Percentiles rank a stretch among this genome's conserved stretches.
phyloP scores from a whole-genome alignment of 2,888 invertebrate genomes.

The Pherbina coryleti region DNA sequence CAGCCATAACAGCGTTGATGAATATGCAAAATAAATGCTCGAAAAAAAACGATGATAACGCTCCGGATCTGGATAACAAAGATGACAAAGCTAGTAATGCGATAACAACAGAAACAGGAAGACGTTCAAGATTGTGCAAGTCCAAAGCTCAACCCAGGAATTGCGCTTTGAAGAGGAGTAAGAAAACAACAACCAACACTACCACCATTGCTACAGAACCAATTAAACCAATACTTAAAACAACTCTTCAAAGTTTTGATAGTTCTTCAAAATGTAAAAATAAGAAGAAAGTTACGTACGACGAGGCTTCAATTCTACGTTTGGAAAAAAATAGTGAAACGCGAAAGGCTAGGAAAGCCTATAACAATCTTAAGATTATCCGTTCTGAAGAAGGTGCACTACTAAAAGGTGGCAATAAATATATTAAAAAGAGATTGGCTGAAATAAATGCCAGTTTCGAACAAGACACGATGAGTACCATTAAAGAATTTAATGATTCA shows the following conservation, averaged over 20 bases:
- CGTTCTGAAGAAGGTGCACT: slow-evolving; percentile 8
- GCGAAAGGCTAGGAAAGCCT: not conserved
- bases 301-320: slow-evolving; percentile 17
- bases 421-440: not conserved
- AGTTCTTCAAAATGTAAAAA: not conserved
- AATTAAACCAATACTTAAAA: not conserved
- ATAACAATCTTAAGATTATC: not conserved
- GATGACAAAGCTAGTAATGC: not conserved
- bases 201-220: not conserved
- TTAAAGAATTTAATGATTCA: not conserved
- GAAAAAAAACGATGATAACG: not conserved
- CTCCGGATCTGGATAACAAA: not conserved
- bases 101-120: not conserved
- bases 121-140: not conserved
- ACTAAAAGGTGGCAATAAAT: slow-evolving; percentile 20
- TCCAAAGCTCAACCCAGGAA: not conserved
- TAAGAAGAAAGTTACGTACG: slow-evolving; percentile 18
- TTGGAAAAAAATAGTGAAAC: slow-evolving; percentile 2
- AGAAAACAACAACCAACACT: not conserved
- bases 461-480: not conserved
- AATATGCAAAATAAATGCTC: slow-evolving; percentile 34
- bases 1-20: slow-evolving; percentile 26
- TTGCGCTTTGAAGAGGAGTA: not conserved
- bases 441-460: slow-evolving; percentile 14
- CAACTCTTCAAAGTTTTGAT: not conserved